Percentiles rank a stretch among this genome's conserved stretches.
These are phyloP conservation scores for Eptatretus burgeri DNA, from an alignment of 2,113 vertebrate species.

Conservation along the genomic window DNA sequence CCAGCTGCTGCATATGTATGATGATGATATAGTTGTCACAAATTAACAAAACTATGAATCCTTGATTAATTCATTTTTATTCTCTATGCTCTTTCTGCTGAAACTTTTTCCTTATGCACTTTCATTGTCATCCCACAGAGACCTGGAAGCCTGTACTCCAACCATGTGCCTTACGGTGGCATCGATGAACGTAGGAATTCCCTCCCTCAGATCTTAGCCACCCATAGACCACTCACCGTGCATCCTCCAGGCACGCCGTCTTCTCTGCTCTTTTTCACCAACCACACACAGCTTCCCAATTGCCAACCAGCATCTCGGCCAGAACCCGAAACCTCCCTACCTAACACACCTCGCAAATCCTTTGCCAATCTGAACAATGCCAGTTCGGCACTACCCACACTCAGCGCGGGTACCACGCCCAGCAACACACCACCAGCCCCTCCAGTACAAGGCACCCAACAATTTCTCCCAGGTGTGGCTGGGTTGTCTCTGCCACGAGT, in stretches of 20 bases:
- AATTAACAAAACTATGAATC: no score
- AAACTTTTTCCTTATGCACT: no score
- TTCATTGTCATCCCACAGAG: slow-evolving; percentile 23
- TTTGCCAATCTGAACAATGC: slow-evolving; percentile 99
- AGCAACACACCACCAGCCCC: no score
- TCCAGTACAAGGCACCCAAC: no score
- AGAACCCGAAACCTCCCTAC: neutral
- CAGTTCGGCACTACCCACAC: slow-evolving; percentile 26
- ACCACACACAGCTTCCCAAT: neutral
- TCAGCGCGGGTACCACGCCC: no score
- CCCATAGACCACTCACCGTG: slow-evolving; percentile 75
- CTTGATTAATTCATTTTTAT: no score
- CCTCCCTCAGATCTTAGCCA: slow-evolving; percentile 71
- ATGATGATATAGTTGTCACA: no score
- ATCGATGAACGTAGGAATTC: slow-evolving; percentile 49
- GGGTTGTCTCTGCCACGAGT: no score
- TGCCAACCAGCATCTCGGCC: slow-evolving; percentile 5
- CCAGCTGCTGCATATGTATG: no score
- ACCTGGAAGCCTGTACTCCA: slow-evolving; percentile 77
- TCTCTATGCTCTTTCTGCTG: no score
- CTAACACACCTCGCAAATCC: slow-evolving; percentile 42
- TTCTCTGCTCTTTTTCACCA: neutral
- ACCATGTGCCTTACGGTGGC: slow-evolving; percentile 56
- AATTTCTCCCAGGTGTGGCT: no score
- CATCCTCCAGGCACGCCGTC: slow-evolving; percentile 31